Base-by-base conservation (phyloP, 2,888 invertebrate species). In the Dione juno region DNA sequence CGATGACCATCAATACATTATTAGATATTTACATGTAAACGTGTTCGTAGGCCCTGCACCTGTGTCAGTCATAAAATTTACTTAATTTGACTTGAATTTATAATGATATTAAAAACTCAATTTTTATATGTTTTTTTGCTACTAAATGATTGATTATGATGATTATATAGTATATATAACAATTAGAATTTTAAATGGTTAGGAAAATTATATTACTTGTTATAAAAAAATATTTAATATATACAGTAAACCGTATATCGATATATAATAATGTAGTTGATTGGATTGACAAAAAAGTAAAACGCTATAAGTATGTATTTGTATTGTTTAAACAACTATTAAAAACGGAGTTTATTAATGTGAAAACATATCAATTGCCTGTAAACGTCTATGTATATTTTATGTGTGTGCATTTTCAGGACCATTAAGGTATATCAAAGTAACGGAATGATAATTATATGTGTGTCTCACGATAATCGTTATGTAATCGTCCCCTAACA, bases 401-500 rank as follows among this genome's bases (percentile, higher is more conserved):
- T 16, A 43, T 43, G 61, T n/a, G 45, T 61, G 7, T 37, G 10
- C 37, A 50, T 50, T 64, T 50, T 19, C 37, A 35, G 37, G 35
- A 19, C 16, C 59, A 58, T 21, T 63, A 48, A 19, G 63, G 0
- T 13, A 37, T 37, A 37, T 7, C 14, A 6, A 45, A 19, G 40
- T 52, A 74, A 74, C 72, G 61, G 74, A 61, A 64, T 61, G 57
- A 61, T 57, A 74, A 69, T 67, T 50, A 64, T 21, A 59, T 28
- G 2, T 28, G 28, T 67, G 57, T 72, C 67, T 10, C 74, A 74
- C 72, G 69, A 58, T 67, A 59, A 65, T 61, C 52, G 57, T 72
- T 71, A 70, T 45, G 14, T 70, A 73, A 72, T 54, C 54, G 66
- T 63, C 61, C 43, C 35, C 37, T 57, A 70, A 74, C 74, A 74